phyloP scores from a whole-genome alignment of 1,140 invertebrate genomes.

The Atta colombica region DNA sequence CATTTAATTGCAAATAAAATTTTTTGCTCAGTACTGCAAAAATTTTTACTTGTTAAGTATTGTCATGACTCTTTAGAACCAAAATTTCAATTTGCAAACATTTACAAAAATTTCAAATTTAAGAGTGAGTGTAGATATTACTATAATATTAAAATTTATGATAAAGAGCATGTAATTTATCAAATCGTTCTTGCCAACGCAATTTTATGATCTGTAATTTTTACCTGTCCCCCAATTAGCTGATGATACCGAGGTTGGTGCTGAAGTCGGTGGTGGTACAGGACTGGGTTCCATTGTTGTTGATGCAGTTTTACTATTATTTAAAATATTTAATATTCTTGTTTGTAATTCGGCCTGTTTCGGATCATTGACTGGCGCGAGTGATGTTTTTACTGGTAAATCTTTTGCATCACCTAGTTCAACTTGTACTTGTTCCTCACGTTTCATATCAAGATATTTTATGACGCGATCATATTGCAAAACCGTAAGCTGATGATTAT shows the following conservation, averaged over 20 bases:
- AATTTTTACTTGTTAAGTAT: neutral
- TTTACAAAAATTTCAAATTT: neutral
- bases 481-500: conserved; percentile 92
- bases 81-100: neutral
- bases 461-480: conserved; percentile 94
- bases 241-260: conserved; percentile 77
- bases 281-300: conserved; percentile 74
- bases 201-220: conserved; percentile 39
- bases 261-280: conserved; percentile 81
- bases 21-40: neutral
- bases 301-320: conserved; percentile 85
- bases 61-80: neutral
- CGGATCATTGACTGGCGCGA: conserved; percentile 82
- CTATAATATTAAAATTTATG: neutral
- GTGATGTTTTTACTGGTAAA: conserved; percentile 84
- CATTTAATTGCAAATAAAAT: neutral
- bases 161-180: neutral
- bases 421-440: conserved; percentile 90
- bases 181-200: neutral
- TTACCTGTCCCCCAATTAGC: conserved; percentile 80
- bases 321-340: conserved; percentile 94
- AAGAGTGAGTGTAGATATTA: neutral
- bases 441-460: conserved; percentile 92
- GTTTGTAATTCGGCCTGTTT: conserved; percentile 93
- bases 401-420: conserved; percentile 89